A percentile compares a stretch with the other conserved stretches of the same genome.
phyloP scores from a whole-genome alignment of 1,140 invertebrate genomes.

The Achroia grisella region DNA sequence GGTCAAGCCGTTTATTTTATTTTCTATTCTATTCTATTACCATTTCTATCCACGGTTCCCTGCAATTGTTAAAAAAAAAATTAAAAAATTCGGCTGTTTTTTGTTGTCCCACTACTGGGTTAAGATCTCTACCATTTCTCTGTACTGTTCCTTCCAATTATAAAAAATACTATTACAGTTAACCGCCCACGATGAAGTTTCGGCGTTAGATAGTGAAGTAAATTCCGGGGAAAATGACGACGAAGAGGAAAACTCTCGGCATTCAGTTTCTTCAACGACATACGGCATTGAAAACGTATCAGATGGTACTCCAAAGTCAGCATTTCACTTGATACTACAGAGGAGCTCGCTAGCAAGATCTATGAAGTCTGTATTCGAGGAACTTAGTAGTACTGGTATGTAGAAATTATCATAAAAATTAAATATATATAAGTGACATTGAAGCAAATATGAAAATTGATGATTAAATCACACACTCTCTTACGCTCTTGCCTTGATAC shows the following conservation, averaged over 20 bases:
- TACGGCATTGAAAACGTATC: slow-evolving; percentile 33
- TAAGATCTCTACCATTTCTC: too few relatives aligned
- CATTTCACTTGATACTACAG: slow-evolving; percentile 83
- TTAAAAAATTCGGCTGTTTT: too few relatives aligned
- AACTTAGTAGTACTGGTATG: slow-evolving; percentile 82
- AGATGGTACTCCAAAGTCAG: slow-evolving; percentile 48
- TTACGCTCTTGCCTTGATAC: too few relatives aligned
- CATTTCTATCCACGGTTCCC: too few relatives aligned
- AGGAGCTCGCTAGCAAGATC: slow-evolving; percentile 87
- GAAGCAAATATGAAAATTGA: too few relatives aligned
- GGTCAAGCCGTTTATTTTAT: too few relatives aligned
- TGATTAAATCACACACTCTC: too few relatives aligned
- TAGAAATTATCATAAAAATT: slow-evolving; percentile 2
- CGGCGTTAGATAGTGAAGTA: slow-evolving; percentile 59
- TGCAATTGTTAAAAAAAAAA: too few relatives aligned
- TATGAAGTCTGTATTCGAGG: slow-evolving; percentile 90
- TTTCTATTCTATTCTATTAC: too few relatives aligned
- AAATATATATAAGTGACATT: too few relatives aligned
- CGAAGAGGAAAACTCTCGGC: slow-evolving; percentile 47
- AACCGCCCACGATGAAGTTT: slow-evolving; percentile 77
- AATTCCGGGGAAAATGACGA: slow-evolving; percentile 74
- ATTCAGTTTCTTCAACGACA: slow-evolving; percentile 47
- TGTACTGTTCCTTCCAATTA: too few relatives aligned
- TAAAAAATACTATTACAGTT: slow-evolving; percentile 69
- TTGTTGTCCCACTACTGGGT: too few relatives aligned